A percentile compares a stretch with the other conserved stretches of the same genome.
These are phyloP conservation scores for Callyntrura sp. DNA, from an alignment of 2,888 invertebrate genomes.

Conservation along the genomic window DNA sequence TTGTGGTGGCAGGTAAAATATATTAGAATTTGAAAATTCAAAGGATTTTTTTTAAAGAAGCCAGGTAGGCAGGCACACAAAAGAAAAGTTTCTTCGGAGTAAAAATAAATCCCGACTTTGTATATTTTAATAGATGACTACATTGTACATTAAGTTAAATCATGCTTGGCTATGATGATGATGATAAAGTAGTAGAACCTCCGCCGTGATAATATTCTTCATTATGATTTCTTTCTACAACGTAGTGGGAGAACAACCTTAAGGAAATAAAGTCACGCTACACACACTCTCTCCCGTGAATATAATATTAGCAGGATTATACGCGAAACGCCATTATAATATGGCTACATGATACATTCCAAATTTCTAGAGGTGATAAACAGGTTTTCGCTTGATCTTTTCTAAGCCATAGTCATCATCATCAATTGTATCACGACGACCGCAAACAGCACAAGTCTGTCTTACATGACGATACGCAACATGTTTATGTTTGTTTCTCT, in stretches of 20 bases:
- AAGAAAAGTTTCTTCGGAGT: conserved; percentile 45
- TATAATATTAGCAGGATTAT: background rate
- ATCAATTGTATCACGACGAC: conserved; percentile 49
- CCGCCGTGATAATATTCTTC: conserved; percentile 34
- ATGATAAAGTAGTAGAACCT: background rate
- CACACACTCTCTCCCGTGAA: conserved; percentile 47
- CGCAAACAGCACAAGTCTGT: conserved; percentile 45
- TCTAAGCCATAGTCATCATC: conserved; percentile 52
- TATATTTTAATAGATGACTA: conserved; percentile 7
- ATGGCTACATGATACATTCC: conserved; percentile 67
- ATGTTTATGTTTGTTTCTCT: conserved; percentile 34
- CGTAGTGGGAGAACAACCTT: conserved; percentile 19
- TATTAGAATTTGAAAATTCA: background rate
- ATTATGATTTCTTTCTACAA: background rate
- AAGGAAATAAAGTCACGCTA: conserved; percentile 47
- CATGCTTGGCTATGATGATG: conserved; percentile 35
- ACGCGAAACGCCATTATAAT: conserved; percentile 21
- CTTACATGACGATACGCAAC: conserved; percentile 23
- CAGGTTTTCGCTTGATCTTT: conserved; percentile 74
- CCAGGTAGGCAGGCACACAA: conserved; percentile 8
- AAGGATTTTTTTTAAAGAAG: background rate
- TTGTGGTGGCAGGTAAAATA: background rate
- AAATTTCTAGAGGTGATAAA: conserved; percentile 75
- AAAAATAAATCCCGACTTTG: conserved; percentile 56
- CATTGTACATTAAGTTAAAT: conserved; percentile 48